Evolutionary conservation across 2,113 vertebrate genomes (phyloP).

Genomic region (Ophthalmolycus amberensis): DNA sequence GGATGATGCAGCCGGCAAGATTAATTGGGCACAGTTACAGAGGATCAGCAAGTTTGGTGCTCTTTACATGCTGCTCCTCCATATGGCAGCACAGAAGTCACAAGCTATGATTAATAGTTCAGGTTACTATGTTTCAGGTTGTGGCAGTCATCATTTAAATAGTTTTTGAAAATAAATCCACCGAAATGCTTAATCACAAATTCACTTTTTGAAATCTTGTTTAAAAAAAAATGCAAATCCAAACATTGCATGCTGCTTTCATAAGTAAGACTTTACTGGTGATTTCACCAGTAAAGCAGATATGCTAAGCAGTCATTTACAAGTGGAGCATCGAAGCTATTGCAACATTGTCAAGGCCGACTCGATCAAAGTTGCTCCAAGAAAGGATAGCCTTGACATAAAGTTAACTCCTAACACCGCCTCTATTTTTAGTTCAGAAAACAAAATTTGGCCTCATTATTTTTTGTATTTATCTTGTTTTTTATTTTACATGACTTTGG

Average conservation of each 20-base stretch:
- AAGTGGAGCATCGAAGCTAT: conserved; percentile 59
- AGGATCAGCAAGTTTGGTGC: conserved; percentile 96
- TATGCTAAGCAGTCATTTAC: conserved; percentile 78
- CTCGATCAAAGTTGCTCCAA: conserved; percentile 61
- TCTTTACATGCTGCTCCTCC: conserved; percentile 96
- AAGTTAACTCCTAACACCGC: conserved; percentile 59
- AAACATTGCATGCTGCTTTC: conserved; percentile 39
- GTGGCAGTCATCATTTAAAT: conserved; percentile 66
- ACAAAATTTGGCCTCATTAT: conserved; percentile 80
- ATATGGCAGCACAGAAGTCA: conserved; percentile 96
- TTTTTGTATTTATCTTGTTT: conserved; percentile 81
- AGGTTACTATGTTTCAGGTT: conserved; percentile 63
- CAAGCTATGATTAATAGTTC: conserved; percentile 98
- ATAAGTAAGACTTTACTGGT: conserved; percentile 46
- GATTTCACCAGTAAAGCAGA: conserved; percentile 74
- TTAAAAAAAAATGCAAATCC: conserved; percentile 52
- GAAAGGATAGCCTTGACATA: conserved; percentile 73
- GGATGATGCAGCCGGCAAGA: conserved; percentile 93
- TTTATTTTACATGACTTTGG: conserved; percentile 81
- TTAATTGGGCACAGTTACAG: conserved; percentile 97
- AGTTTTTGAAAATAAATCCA: conserved; percentile 33
- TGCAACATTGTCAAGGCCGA: conserved; percentile 73
- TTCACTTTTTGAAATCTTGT: conserved; percentile 31
- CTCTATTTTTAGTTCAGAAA: conserved; percentile 73
- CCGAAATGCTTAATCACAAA: conserved; percentile 21